Evolutionary conservation across 2,113 vertebrate species (phyloP).

Genomic region (Equus przewalskii): DNA sequence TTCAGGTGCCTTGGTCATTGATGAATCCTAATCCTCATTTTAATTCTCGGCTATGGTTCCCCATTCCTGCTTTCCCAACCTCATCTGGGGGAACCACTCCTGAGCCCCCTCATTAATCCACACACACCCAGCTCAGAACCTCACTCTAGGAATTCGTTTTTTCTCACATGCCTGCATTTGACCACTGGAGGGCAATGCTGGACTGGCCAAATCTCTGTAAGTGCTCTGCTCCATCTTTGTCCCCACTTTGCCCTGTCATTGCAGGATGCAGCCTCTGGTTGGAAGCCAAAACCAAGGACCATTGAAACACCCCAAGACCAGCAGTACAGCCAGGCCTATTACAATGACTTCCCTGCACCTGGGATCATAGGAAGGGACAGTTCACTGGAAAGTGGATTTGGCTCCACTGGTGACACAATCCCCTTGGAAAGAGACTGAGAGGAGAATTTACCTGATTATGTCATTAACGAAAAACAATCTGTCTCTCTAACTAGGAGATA

Average conservation of each 20-base stretch:
- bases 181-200: constrained; percentile 83
- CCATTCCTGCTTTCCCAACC: background rate
- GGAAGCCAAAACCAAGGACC: constrained; percentile 30
- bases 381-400: constrained; percentile 28
- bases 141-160: background rate
- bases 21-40: background rate
- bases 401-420: background rate
- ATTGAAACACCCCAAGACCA: background rate
- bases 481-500: background rate
- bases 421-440: background rate
- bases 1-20: background rate
- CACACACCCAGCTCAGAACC: background rate
- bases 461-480: background rate
- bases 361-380: background rate
- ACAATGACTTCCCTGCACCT: background rate
- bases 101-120: background rate
- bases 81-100: background rate
- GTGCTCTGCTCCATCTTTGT: background rate
- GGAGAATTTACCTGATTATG: background rate
- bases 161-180: background rate
- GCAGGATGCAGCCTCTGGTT: background rate
- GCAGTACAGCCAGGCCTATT: background rate
- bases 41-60: background rate
- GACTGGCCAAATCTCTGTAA: constrained; percentile 46
- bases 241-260: background rate